These are phyloP conservation scores for Agrochola litura DNA, from an alignment of 2,888 invertebrate genomes.

Conservation along the genomic window DNA sequence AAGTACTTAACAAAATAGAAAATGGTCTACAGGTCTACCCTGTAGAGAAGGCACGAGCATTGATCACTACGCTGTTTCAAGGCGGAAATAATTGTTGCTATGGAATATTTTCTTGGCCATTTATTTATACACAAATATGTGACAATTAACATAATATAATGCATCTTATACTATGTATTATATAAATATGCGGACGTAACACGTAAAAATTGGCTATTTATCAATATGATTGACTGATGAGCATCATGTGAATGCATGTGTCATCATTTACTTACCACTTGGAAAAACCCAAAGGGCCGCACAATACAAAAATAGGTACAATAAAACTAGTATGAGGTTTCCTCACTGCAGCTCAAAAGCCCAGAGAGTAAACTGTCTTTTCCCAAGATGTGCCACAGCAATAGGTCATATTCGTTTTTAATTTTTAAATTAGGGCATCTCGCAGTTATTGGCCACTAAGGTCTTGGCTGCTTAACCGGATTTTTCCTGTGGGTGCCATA, in stretches of 20 bases:
- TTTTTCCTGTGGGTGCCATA: no score
- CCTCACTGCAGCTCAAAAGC: not conserved
- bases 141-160: not conserved
- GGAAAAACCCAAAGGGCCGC: not conserved
- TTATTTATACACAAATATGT: constrained; percentile 25
- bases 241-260: not conserved
- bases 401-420: not conserved
- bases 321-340: not conserved
- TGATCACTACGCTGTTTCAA: not conserved
- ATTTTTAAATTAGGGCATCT: no score
- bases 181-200: constrained; percentile 17
- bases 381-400: not conserved
- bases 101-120: not conserved
- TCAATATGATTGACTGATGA: not conserved
- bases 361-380: not conserved
- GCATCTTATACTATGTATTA: not conserved
- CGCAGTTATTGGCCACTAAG: no score
- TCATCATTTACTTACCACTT: not conserved
- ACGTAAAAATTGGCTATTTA: constrained; percentile 10
- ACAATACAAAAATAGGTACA: not conserved
- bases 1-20: no score
- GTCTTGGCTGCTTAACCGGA: no score
- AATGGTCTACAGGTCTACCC: no score
- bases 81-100: not conserved
- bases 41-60: not conserved